A percentile compares a stretch with the other conserved stretches of the same genome.
These are phyloP conservation scores for Choreutis nemorana DNA, from an alignment of 2,888 invertebrate species.

Conservation along the genomic window DNA sequence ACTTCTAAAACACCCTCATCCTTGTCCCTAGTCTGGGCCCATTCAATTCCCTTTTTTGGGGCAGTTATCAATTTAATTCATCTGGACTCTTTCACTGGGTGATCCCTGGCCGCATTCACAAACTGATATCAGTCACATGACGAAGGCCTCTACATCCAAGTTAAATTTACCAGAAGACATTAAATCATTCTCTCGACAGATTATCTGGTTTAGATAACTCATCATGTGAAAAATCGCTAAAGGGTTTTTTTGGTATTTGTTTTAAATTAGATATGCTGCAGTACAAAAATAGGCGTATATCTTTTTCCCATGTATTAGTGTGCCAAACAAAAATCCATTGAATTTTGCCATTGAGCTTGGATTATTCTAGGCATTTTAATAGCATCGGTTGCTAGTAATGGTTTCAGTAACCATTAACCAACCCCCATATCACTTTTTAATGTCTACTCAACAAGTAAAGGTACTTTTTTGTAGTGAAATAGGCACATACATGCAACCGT, in stretches of 20 bases:
- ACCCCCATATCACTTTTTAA: slow-evolving; percentile 45
- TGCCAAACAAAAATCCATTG: no score
- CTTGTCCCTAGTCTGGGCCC: slow-evolving; percentile 22
- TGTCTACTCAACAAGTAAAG: slow-evolving; percentile 45
- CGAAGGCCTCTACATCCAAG: slow-evolving; percentile 48
- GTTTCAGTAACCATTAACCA: slow-evolving; percentile 44
- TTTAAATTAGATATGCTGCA: no score
- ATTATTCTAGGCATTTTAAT: slow-evolving; percentile 50
- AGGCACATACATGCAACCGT: slow-evolving; percentile 31
- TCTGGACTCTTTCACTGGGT: slow-evolving; percentile 56
- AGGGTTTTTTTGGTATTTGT: no score
- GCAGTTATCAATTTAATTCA: slow-evolving; percentile 61
- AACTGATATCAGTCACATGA: slow-evolving; percentile 57
- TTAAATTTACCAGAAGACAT: slow-evolving; percentile 65
- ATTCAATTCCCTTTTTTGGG: slow-evolving; percentile 46
- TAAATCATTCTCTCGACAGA: slow-evolving; percentile 58
- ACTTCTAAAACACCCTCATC: background rate
- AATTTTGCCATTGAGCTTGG: slow-evolving; percentile 45
- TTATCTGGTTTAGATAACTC: no score
- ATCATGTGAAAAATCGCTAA: no score
- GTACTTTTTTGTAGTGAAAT: slow-evolving; percentile 41
- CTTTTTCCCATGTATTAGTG: no score
- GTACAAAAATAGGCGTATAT: no score
- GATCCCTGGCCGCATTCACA: slow-evolving; percentile 54
- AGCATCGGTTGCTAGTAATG: slow-evolving; percentile 42